Evolutionary conservation across 1,140 invertebrate genomes (phyloP), one percentile per base, ranked within the genome.

Genomic region (Drosophila suzukii): DNA sequence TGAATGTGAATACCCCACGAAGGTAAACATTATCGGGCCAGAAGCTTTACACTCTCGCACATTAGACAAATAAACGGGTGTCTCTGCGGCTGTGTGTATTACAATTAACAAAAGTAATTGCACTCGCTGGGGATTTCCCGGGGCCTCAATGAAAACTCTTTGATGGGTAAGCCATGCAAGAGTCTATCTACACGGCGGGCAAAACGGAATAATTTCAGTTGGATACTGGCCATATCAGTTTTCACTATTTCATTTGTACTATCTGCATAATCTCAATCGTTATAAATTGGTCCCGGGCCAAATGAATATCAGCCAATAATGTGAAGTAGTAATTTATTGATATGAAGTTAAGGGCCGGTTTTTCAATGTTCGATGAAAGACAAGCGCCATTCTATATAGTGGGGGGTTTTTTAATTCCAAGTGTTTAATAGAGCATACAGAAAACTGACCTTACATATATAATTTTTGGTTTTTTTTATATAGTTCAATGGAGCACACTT

Each of bases 81-180:
- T 49, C 47, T 56, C 43, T 70, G 63, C 49, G 38, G 46, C 8
- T 66, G 39, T 58, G 61, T 81, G 65, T 85, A 81, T 68, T 73
- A 82, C 83, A 86, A 86, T 86, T 86, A 88, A 86, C 66, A 88
- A 82, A 88, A 79, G 75, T 86, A 86, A 86, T 86, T 86, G 75
- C 75, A 63, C 81, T 71, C 67, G 51, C 36, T 15, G 46, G 73
- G 73, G 73, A 54, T 36, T 36, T 54, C 73, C 73, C 43, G 67
- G n/a, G 66, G 62, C 30, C 51, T 57, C 67, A 70, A 71, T 70
- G 67, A 58, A 70, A 71, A 70, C 67, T 70, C 36, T 71, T 71
- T 71, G 65, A 71, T 71, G 67, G 67, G n/a, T 27, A 27, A 41
- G 65, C 67, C 62, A 49, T 46, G 60, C 65, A 67, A 67, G 46